Base-by-base conservation (phyloP, 2,888 invertebrate genomes). In the Lepidocyrtinus sp. region DNA sequence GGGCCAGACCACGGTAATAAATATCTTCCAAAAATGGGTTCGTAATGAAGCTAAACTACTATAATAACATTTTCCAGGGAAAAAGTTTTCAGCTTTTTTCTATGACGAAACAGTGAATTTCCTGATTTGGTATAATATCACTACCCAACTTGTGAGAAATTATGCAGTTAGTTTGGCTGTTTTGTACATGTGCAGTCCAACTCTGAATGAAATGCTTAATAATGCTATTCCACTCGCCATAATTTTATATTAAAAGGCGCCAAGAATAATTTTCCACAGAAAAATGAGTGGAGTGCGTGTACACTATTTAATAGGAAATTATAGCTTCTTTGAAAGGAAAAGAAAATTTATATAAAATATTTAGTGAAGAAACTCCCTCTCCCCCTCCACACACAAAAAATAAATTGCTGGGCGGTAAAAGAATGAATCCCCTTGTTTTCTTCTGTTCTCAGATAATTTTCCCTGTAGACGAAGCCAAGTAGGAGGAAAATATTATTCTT, bases 321-420 rank as follows among this genome's bases (percentile, higher is more conserved):
- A 36, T 36, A 36, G 36, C 36, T 36, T 36, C 36, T 36, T 36
- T 36, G 36, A 5, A 36, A 36, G 5, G 36, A 7, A 7, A 36
- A 36, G 12, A 36, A 12, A 36, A 7, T 12, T 36, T 36, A 36
- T 36, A 36, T n/a, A n/a, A n/a, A 36, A 36, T 36, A 36, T 36
- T 36, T 36, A 36, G 36, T 36, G 36, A 36, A 36, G 36, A 5
- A 36, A 36, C 36, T 36, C 5, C 36, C 36, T 27, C 27, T 27
- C 65, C 65, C 27, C 36, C 68, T 61, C 5, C 36, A n/a, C n/a
- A n/a, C n/a, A n/a, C n/a, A n/a, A n/a, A 78, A 82, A 77, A 82
- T 78, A 73, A 75, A 82, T 82, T 79, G 68, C 72, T 79, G 79
- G 82, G 82, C 79, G 82, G 82, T 76, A 76, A 65, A 36, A 36